Evolutionary conservation across 2,888 invertebrate species (phyloP).

Genomic region (Cerastis rubricosa): DNA sequence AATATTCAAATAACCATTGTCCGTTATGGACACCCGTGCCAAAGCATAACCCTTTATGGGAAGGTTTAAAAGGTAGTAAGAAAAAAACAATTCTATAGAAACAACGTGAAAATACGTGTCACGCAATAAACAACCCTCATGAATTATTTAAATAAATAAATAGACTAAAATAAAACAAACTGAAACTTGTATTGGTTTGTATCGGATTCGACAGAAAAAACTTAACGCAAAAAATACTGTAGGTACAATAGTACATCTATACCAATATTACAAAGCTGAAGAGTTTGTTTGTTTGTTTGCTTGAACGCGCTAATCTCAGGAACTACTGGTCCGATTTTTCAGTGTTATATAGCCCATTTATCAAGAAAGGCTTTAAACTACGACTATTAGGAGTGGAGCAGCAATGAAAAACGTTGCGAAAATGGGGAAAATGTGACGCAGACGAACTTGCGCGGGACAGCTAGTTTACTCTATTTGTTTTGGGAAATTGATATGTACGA

Average conservation of each 20-base stretch:
- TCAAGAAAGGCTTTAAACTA: too few relatives aligned
- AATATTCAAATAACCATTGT: background rate
- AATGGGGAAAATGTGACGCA: too few relatives aligned
- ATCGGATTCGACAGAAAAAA: background rate
- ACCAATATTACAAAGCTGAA: too few relatives aligned
- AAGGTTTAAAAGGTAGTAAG: conserved; percentile 8
- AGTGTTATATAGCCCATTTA: too few relatives aligned
- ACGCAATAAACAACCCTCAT: conserved; percentile 50
- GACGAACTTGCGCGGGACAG: too few relatives aligned
- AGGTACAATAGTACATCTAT: too few relatives aligned
- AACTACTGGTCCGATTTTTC: too few relatives aligned
- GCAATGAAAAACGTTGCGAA: too few relatives aligned
- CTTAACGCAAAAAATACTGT: background rate
- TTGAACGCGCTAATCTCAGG: too few relatives aligned
- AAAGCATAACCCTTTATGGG: background rate
- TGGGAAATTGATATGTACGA: background rate
- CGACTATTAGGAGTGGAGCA: too few relatives aligned
- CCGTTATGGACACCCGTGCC: background rate
- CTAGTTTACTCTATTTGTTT: background rate
- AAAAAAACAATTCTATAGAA: conserved; percentile 15
- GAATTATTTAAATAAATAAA: conserved; percentile 40
- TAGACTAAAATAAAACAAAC: conserved; percentile 34
- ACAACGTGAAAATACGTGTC: conserved; percentile 30
- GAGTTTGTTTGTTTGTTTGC: too few relatives aligned
- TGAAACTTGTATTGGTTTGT: conserved; percentile 3